A percentile compares a stretch with the other conserved stretches of the same genome.
These are phyloP conservation scores for Aricia artaxerxes DNA, from an alignment of 2,888 invertebrate species.

Conservation along the genomic window DNA sequence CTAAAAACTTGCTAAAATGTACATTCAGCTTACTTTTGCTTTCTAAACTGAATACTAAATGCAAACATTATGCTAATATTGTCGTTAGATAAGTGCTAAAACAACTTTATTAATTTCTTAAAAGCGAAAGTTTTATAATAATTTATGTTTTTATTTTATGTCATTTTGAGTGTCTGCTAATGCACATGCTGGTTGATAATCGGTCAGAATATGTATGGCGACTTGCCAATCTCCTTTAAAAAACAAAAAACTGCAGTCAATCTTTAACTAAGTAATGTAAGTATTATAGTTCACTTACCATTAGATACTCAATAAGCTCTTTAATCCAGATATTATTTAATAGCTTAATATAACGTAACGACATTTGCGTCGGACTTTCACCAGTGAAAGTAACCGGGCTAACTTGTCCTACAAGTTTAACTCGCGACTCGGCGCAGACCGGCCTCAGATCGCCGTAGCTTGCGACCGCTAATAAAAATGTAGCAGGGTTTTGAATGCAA, in stretches of 20 bases:
- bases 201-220: not conserved
- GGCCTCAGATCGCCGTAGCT: not conserved
- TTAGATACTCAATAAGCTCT: not conserved
- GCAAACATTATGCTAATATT: not conserved
- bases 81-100: conserved; percentile 6
- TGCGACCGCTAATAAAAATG: not conserved
- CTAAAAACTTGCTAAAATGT: not conserved
- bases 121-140: not conserved
- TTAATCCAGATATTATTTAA: not conserved
- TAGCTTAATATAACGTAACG: not conserved
- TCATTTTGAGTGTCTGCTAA: not conserved
- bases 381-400: conserved; percentile 30
- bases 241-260: not conserved
- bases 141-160: not conserved
- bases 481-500: not conserved
- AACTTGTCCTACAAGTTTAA: conserved; percentile 7
- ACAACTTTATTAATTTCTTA: not conserved
- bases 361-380: conserved; percentile 23
- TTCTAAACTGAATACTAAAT: not conserved
- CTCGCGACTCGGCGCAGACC: not conserved
- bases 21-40: not conserved
- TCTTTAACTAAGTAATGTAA: not conserved
- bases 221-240: not conserved
- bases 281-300: not conserved
- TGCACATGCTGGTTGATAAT: not conserved